Evolutionary conservation across 2,888 invertebrate species (phyloP), one percentile per base, ranked within the genome.

Genomic region (Blastobasis adustella): DNA sequence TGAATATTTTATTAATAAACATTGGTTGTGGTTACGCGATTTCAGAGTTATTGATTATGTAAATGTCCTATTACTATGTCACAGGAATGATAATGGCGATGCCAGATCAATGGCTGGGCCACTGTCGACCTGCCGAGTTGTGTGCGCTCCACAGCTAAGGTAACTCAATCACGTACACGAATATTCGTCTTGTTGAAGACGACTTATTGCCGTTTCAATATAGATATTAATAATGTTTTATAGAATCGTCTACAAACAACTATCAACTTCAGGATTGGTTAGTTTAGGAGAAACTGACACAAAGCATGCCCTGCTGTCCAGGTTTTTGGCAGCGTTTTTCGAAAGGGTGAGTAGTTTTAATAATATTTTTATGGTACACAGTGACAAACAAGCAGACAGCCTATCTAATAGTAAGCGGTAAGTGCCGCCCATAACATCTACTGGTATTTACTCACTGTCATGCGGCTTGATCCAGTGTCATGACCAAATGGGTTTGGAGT

Each of bases 281-380:
- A 62, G 47, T 58, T 50, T 75, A 48, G 72, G 65, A 4, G 76
- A 73, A 42, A 59, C 54, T 0, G 72, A 76, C 45, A 61, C 76
- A 6, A 72, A 72, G 45, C 72, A 74, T 45, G 63, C 70, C 3
- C 61, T 87, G 4, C 55, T 84, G 5, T 78, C 86, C 0, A 69
- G 72, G 55, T 82, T 88, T 56, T 61, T 88, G 45, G 82, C 82
- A 37, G 84, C 87, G 0, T 88, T 88, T 60, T 82, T 87, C 56
- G 86, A 87, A 73, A 73, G 85, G 63, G 87, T 81, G 59, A 71
- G 73, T 62, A 45, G 10, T 36, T 6, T 6, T 45, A 36, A 10
- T 45, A 10, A 5, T n/a, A n/a, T n/a, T n/a, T 4, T 23, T 23
- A 23, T 23, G 23, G 2, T 23, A 23, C 23, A 2, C 23, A 23